These are phyloP conservation scores for Drosophila nebulosa DNA, from an alignment of 1,140 invertebrate genomes.

Conservation along the genomic window DNA sequence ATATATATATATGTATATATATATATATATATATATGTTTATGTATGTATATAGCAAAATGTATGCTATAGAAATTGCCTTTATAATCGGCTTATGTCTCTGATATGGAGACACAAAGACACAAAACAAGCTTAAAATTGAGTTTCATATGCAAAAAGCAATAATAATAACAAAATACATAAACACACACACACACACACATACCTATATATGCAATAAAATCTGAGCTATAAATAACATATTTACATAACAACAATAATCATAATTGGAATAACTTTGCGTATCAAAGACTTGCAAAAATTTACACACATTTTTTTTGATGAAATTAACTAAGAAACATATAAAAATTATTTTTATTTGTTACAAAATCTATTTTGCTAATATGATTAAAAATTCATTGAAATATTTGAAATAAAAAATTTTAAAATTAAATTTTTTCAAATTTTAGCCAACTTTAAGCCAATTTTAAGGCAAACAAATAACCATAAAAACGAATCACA, in stretches of 20 bases:
- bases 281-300: neutral
- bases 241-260: slow-evolving; percentile 10
- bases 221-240: slow-evolving; percentile 10
- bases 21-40: slow-evolving; percentile 13
- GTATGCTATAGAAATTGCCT: slow-evolving; percentile 47
- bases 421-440: too few species aligned
- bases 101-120: slow-evolving; percentile 38
- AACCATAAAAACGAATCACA: too few species aligned
- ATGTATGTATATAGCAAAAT: too few species aligned
- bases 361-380: too few species aligned
- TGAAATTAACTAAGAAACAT: neutral
- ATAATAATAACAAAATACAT: slow-evolving; percentile 19
- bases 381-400: too few species aligned
- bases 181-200: neutral
- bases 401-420: too few species aligned
- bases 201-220: neutral
- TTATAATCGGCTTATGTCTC: slow-evolving; percentile 48
- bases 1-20: slow-evolving; percentile 10
- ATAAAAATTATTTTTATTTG: too few species aligned
- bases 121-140: slow-evolving; percentile 49
- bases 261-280: neutral
- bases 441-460: too few species aligned
- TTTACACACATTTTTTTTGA: neutral
- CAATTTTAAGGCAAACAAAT: too few species aligned
- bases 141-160: slow-evolving; percentile 31